Base-by-base conservation (phyloP, 2,888 invertebrate genomes). In the Cephus pygmeus region DNA sequence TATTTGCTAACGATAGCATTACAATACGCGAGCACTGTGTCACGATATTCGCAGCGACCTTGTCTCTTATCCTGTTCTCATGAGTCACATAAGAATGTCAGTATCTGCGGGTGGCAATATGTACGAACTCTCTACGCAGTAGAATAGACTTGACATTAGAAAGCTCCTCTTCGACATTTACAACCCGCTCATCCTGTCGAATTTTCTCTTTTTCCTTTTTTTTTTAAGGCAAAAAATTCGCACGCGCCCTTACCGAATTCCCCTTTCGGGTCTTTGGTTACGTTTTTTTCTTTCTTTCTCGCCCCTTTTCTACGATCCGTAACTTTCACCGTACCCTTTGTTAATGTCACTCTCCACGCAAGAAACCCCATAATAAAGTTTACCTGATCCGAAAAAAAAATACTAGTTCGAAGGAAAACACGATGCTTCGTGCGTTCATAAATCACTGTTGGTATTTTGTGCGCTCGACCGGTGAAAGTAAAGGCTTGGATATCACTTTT, bases 381-480 rank as follows among this genome's bases (percentile, higher is more conserved):
- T 87, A 86, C 86, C 86, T 85, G 81, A 83, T 82, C 78, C 80
- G 75, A 56, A 77, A 77, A 77, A 83, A 84, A 81, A 81, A 82
- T 82, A 80, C 77, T 76, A 78, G 71, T 23, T 23, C 56, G 9
- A 56, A 56, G 56, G 56, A 56, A 56, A 56, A 56, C 56, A 56
- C 56, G 23, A 56, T 23, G 56, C 23, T 23, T 78, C 69, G 68
- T 69, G 78, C 79, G 85, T 85, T 79, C 82, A 84, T 89, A 88
- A 88, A 89, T 89, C 87, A 87, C 71, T 77, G 35, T 35, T 74
- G 71, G 30, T 80, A 79, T 79, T 81, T 78, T 15, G 56, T 77
- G 69, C 34, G 81, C 77, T 77, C 34, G 80, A 79, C 80, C 80
- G 83, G 89, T 85, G 89, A 90, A 90, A 90, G 89, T 86, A 87